Percentiles rank a stretch among this genome's conserved stretches.
Conservation (phyloP, 2,797 vertebrate species). For the Podarcis siculus region DNA sequence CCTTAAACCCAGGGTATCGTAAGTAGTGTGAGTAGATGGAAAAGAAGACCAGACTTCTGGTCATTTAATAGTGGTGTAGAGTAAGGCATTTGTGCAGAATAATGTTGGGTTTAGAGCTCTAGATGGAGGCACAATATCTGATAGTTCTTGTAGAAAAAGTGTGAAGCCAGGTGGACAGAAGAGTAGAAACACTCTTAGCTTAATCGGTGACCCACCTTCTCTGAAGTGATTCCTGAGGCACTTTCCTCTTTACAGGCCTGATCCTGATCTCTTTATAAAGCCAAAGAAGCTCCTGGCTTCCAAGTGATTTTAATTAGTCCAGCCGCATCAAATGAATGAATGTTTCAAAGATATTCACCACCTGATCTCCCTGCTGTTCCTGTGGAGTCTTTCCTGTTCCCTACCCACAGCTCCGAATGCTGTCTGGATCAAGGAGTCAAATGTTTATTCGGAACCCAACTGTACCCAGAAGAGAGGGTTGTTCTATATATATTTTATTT, state of each 20-base stretch:
- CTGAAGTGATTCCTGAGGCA: slow-evolving; percentile 7
- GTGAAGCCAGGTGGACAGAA: neutral
- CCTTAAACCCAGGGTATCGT: neutral
- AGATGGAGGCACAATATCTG: neutral
- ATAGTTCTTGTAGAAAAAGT: neutral
- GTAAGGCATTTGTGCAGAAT: neutral
- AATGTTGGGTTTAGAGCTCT: neutral
- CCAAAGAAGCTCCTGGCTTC: slow-evolving; percentile 12
- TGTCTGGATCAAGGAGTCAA: slow-evolving; percentile 13
- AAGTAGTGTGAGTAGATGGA: neutral
- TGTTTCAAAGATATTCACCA: slow-evolving; percentile 7
- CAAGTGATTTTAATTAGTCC: slow-evolving; percentile 25
- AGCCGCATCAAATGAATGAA: slow-evolving; percentile 17
- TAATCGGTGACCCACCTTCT: neutral
- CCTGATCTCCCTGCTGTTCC: slow-evolving; percentile 16
- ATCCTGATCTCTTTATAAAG: slow-evolving; percentile 5
- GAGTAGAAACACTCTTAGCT: neutral
- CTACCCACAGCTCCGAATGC: neutral
- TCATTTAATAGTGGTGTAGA: neutral
- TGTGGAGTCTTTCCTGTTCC: slow-evolving; percentile 6
- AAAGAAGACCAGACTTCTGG: neutral
- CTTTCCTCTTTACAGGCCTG: slow-evolving; percentile 27
- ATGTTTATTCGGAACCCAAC: neutral
- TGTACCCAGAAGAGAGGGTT: neutral
- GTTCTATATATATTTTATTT: neutral